These are phyloP conservation scores for Lordiphosa collinella DNA, from an alignment of 1,140 invertebrate species.

Conservation along the genomic window DNA sequence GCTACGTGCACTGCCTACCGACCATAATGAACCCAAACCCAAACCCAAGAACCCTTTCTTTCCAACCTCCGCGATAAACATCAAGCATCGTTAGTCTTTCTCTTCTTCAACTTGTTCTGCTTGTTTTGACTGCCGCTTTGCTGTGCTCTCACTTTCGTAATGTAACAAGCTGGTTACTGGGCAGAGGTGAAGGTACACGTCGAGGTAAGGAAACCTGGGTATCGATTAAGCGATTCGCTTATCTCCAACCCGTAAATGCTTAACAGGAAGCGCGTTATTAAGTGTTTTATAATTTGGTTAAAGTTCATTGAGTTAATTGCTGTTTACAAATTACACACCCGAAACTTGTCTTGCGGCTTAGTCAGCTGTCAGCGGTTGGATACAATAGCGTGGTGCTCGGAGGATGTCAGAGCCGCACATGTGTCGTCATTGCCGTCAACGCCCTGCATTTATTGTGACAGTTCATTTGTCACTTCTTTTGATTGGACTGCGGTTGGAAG, in stretches of 20 bases:
- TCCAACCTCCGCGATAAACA: conserved; percentile 61
- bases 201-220: conserved; percentile 4
- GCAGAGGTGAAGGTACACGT: neutral
- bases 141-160: conserved; percentile 46
- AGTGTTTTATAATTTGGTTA: conserved; percentile 39
- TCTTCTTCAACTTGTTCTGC: conserved; percentile 28
- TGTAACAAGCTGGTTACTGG: conserved; percentile 38
- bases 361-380: conserved; percentile 56
- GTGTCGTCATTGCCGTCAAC: conserved; percentile 51
- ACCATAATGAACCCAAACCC: conserved; percentile 50
- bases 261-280: conserved; percentile 41
- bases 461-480: conserved; percentile 69
- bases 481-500: conserved; percentile 50
- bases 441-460: conserved; percentile 62
- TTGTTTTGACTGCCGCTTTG: conserved; percentile 59
- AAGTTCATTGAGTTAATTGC: conserved; percentile 32
- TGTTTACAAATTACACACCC: conserved; percentile 36
- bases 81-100: conserved; percentile 66
- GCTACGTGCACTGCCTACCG: conserved; percentile 62
- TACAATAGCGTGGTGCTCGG: conserved; percentile 22
- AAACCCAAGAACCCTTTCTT: conserved; percentile 43
- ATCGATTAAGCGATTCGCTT: conserved; percentile 63
- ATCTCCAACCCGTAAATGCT: conserved; percentile 23
- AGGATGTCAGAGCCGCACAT: conserved; percentile 30
- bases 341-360: conserved; percentile 54